Evolutionary conservation across 2,797 vertebrate genomes (phyloP).

Genomic region (Poeciliopsis gracilis): DNA sequence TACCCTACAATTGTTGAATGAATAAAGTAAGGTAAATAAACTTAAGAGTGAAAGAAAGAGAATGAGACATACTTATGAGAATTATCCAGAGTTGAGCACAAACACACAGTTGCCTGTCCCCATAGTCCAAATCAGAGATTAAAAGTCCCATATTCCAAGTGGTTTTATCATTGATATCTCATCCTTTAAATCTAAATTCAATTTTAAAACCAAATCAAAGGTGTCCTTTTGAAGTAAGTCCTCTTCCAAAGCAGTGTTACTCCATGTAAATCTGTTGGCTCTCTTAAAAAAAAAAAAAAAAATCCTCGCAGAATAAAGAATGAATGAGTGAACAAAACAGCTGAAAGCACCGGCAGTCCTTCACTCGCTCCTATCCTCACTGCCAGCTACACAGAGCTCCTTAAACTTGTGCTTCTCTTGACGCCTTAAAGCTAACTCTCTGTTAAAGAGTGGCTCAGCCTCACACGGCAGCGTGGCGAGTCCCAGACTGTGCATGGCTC

Average conservation of each 20-base stretch:
- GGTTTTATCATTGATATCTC: conserved; percentile 70
- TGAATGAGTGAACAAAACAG: conserved; percentile 19
- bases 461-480: conserved; percentile 47
- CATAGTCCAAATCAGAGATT: conserved; percentile 71
- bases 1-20: conserved; percentile 13
- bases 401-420: conserved; percentile 55
- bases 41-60: conserved; percentile 42
- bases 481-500: conserved; percentile 61
- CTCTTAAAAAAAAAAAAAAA: conserved; percentile 31
- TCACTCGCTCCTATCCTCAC: conserved; percentile 26
- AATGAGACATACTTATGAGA: conserved; percentile 81
- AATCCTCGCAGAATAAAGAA: conserved; percentile 19
- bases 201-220: conserved; percentile 15
- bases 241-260: conserved; percentile 27
- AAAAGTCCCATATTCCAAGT: conserved; percentile 84
- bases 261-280: conserved; percentile 31
- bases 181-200: conserved; percentile 55
- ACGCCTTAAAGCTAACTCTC: conserved; percentile 44
- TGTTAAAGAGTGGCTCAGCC: conserved; percentile 41
- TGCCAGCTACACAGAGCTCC: conserved; percentile 32
- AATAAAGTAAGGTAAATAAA: conserved; percentile 27
- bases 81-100: conserved; percentile 71
- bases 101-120: conserved; percentile 67
- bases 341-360: conserved; percentile 27
- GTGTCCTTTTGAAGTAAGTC: conserved; percentile 36